These are phyloP conservation scores for Lampris incognitus DNA, from an alignment of 2,113 vertebrate species.

Conservation along the genomic window DNA sequence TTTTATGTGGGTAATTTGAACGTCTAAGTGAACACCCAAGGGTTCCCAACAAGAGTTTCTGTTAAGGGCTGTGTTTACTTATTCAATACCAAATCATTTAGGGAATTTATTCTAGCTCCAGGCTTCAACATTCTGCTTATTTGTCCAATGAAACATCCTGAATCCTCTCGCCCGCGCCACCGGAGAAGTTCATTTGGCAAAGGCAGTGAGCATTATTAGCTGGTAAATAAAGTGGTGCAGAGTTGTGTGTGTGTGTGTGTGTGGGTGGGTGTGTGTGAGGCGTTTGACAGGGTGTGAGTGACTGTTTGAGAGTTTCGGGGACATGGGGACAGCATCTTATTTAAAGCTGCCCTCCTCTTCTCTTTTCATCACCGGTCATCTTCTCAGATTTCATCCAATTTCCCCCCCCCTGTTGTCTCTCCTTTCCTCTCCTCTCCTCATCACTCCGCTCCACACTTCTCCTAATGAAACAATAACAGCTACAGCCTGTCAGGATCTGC, in stretches of 20 bases:
- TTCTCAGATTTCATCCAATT: not conserved
- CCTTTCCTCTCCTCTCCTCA: conserved; percentile 12
- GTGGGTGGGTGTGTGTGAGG: conserved; percentile 9
- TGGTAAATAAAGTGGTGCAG: conserved; percentile 68
- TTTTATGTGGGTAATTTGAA: conserved; percentile 45
- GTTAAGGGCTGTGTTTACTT: conserved; percentile 71
- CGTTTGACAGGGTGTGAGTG: not conserved
- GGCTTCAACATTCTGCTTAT: conserved; percentile 62
- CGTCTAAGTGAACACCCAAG: conserved; percentile 48
- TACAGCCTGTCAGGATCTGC: conserved; percentile 73
- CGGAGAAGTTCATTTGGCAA: conserved; percentile 70
- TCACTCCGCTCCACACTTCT: conserved; percentile 48
- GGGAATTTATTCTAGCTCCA: conserved; percentile 64
- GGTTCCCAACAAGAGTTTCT: conserved; percentile 37
- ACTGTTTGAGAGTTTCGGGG: conserved; percentile 14
- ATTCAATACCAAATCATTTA: conserved; percentile 65
- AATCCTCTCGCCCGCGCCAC: conserved; percentile 54
- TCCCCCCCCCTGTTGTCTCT: conserved; percentile 1
- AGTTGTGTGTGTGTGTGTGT: conserved; percentile 34
- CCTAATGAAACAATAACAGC: conserved; percentile 77
- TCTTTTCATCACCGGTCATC: not conserved
- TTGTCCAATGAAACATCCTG: conserved; percentile 68
- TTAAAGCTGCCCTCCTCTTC: conserved; percentile 52
- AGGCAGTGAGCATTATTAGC: conserved; percentile 67
- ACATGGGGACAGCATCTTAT: conserved; percentile 57